Conservation (phyloP, 2,797 vertebrate species). For the Muscicapa striata region DNA sequence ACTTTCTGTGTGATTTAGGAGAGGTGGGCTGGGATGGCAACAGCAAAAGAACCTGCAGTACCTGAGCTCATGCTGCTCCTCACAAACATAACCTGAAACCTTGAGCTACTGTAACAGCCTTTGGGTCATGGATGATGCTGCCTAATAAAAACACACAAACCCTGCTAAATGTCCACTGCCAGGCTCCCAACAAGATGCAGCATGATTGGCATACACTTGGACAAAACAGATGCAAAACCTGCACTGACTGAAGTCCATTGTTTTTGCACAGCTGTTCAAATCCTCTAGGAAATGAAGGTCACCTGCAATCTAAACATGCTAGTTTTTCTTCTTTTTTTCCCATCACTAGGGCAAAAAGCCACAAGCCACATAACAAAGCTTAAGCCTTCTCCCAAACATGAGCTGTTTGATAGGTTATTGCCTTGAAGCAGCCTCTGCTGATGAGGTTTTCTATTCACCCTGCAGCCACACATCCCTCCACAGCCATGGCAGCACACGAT, state of each 20-base stretch:
- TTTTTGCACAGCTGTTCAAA: neutral
- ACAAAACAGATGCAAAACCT: neutral
- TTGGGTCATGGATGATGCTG: neutral
- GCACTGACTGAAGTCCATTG: neutral
- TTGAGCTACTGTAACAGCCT: neutral
- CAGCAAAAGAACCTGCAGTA: neutral
- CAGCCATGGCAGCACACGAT: neutral
- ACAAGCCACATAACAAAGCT: neutral
- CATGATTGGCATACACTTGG: neutral
- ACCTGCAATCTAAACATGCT: neutral
- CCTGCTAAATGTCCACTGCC: accelerated
- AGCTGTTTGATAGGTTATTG: neutral
- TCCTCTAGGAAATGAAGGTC: neutral
- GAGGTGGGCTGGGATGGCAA: neutral
- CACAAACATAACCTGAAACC: neutral
- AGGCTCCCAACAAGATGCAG: neutral
- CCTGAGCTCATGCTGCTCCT: neutral
- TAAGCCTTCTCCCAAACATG: neutral
- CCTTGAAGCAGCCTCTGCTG: neutral
- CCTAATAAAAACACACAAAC: neutral
- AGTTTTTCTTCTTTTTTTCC: neutral
- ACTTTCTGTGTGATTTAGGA: neutral
- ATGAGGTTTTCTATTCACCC: neutral
- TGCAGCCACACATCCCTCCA: neutral
- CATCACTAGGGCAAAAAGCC: neutral